Conservation (phyloP, 2,888 invertebrate genomes). For the Cheilosia variabilis region DNA sequence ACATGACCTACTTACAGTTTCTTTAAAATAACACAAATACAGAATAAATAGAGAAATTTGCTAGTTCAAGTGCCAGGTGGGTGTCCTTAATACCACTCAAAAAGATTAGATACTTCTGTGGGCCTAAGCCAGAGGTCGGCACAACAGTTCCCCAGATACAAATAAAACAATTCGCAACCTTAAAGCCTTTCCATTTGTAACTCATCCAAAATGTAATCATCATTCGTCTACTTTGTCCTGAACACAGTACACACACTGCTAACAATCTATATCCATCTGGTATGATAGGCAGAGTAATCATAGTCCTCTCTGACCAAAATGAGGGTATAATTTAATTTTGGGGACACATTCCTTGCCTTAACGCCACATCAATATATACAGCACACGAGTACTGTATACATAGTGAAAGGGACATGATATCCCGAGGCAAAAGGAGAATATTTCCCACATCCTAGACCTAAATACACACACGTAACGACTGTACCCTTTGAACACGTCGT, state of each 20-base stretch:
- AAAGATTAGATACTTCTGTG: slow-evolving; percentile 34
- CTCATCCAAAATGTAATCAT: slow-evolving; percentile 41
- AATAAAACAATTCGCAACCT: slow-evolving; percentile 48
- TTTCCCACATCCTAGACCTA: slow-evolving; percentile 26
- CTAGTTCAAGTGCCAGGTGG: slow-evolving; percentile 41
- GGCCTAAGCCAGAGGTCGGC: slow-evolving; percentile 4
- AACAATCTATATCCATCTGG: slow-evolving; percentile 32
- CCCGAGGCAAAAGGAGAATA: background rate
- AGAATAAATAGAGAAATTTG: background rate
- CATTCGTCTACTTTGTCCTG: slow-evolving; percentile 3
- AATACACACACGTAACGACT: slow-evolving; percentile 29
- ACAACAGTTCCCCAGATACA: slow-evolving; percentile 19
- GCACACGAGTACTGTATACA: background rate
- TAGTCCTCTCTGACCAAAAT: slow-evolving; percentile 20
- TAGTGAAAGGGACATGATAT: slow-evolving; percentile 12
- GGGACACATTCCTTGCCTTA: slow-evolving; percentile 45
- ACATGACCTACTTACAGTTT: no score
- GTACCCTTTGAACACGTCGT: slow-evolving; percentile 9
- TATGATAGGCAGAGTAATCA: background rate
- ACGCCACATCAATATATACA: slow-evolving; percentile 29
- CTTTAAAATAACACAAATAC: background rate
- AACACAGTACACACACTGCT: background rate
- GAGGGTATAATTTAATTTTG: slow-evolving; percentile 54
- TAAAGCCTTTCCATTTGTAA: slow-evolving; percentile 54
- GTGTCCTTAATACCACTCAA: slow-evolving; percentile 31